Evolutionary conservation across 1,140 invertebrate genomes (phyloP).

Genomic region (Drosophila littoralis): DNA sequence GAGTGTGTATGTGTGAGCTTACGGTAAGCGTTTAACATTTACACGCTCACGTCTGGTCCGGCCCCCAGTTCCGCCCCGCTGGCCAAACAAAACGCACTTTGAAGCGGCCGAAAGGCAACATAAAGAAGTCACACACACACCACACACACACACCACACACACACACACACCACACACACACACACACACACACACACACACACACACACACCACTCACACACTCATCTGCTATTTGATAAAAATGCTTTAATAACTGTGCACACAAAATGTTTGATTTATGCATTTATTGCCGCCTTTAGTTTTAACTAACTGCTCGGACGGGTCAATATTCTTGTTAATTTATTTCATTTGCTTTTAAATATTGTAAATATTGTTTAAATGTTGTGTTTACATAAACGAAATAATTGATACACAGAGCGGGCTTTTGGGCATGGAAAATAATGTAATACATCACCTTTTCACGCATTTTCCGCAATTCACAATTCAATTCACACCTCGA

Average conservation of each 20-base stretch:
- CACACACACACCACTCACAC: not conserved
- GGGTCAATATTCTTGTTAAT: slow-evolving; percentile 7
- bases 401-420: too few relatives aligned
- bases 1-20: slow-evolving; percentile 12
- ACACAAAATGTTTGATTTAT: slow-evolving; percentile 16
- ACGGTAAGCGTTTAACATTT: slow-evolving; percentile 26
- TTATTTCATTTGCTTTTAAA: slow-evolving; percentile 1
- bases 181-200: not conserved
- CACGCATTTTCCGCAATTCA: too few relatives aligned
- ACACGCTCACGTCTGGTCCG: slow-evolving; percentile 9
- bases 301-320: slow-evolving; percentile 9
- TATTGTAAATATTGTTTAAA: not conserved
- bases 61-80: not conserved
- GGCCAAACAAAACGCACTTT: slow-evolving; percentile 20
- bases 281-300: not conserved
- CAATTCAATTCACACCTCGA: too few relatives aligned
- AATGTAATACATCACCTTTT: too few relatives aligned
- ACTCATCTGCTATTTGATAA: slow-evolving; percentile 5
- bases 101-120: not conserved
- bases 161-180: not conserved
- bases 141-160: too few relatives aligned
- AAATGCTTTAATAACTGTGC: slow-evolving; percentile 15
- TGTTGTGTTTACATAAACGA: not conserved
- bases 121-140: slow-evolving; percentile 7
- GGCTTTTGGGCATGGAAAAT: too few relatives aligned